These are phyloP conservation scores for Gymnothorax reevesii DNA, from an alignment of 2,797 vertebrate genomes.

Conservation along the genomic window DNA sequence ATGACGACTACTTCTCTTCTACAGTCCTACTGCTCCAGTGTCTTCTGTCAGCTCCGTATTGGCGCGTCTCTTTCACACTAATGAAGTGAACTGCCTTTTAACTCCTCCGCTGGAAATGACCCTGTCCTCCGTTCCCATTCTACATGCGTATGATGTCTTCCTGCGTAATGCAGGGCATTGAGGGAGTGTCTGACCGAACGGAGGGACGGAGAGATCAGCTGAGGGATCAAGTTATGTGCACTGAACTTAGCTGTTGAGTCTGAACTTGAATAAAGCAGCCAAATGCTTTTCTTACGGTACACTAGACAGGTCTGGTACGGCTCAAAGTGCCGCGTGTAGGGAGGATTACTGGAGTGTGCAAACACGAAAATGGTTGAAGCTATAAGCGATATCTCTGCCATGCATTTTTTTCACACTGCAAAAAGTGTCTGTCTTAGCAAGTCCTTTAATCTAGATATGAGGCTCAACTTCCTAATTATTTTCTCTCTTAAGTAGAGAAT, in stretches of 20 bases:
- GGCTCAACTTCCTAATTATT: too few species aligned
- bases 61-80: background rate
- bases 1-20: constrained; percentile 42
- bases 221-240: too few species aligned
- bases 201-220: too few species aligned
- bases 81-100: background rate
- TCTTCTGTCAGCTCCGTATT: constrained; percentile 47
- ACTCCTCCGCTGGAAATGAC: background rate
- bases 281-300: background rate
- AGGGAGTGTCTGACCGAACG: too few species aligned
- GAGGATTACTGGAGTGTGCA: background rate
- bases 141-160: background rate
- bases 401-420: background rate
- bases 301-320: background rate
- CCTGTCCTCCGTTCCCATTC: background rate
- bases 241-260: background rate
- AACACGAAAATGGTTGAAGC: background rate
- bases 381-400: background rate
- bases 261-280: background rate
- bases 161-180: background rate
- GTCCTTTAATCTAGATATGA: too few species aligned
- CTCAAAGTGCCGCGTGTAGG: background rate
- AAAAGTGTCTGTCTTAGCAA: too few species aligned
- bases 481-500: too few species aligned
- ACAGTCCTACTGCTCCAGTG: constrained; percentile 47